These are phyloP conservation scores for Rhinatrema bivittatum DNA, from an alignment of 2,797 vertebrate genomes.

Conservation along the genomic window DNA sequence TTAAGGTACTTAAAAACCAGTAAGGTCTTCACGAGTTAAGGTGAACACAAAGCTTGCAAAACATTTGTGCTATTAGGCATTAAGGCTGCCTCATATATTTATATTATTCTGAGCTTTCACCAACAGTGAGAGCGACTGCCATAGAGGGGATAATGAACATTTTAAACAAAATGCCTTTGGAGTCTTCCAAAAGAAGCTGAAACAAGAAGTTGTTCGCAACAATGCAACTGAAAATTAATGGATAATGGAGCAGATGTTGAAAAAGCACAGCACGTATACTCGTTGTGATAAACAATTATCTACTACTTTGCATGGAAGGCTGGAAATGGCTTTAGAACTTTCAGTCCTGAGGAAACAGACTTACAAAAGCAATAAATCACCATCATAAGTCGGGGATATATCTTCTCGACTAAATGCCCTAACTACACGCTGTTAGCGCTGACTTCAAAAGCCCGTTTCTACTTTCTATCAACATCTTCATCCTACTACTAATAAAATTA, in stretches of 20 bases:
- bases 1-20: too few relatives aligned
- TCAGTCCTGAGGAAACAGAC: constrained; percentile 38
- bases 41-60: too few relatives aligned
- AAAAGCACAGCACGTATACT: constrained; percentile 24
- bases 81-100: too few relatives aligned
- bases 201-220: constrained; percentile 20
- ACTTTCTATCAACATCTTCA: too few relatives aligned
- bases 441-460: too few relatives aligned
- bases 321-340: constrained; percentile 46
- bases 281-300: constrained; percentile 34
- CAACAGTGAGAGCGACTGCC: too few relatives aligned
- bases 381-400: constrained; percentile 56
- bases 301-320: constrained; percentile 35
- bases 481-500: too few relatives aligned
- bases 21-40: too few relatives aligned
- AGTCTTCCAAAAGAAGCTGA: constrained; percentile 6
- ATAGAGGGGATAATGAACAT: constrained; percentile 10
- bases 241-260: constrained; percentile 26
- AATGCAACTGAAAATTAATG: constrained; percentile 36
- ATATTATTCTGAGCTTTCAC: too few relatives aligned
- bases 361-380: constrained; percentile 73
- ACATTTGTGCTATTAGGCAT: too few relatives aligned
- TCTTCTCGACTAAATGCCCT: constrained; percentile 57
- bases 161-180: constrained; percentile 6
- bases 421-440: too few relatives aligned